Base-by-base conservation (phyloP, 2,888 invertebrate genomes). In the Eulithis testata region DNA sequence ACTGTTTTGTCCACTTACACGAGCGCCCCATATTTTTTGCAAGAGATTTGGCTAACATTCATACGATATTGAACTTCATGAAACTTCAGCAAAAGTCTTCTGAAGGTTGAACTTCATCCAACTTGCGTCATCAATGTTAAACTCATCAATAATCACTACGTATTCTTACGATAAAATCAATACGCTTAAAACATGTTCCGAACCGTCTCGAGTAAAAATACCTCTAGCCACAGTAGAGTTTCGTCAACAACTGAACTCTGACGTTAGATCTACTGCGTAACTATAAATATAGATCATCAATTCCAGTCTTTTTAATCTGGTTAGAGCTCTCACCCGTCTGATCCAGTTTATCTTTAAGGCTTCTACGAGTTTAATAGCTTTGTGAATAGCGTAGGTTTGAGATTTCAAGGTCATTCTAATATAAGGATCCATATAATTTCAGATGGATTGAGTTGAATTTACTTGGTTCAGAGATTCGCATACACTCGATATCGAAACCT, bases 171-270 rank as follows among this genome's bases (percentile, higher is more conserved):
- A 81, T 79, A 82, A 85, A 90, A 89, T 90, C 88, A 80, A 90
- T 90, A 87, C 76, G 76, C 82, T 78, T 77, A 74, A 72, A 80
- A 80, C 76, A 73, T 76, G 75, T 79, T 64, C 61, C 71, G 72
- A 73, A 57, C 77, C 78, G 79, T 76, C 75, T 37, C 79, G 75
- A 78, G 79, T 82, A 81, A 86, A 85, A 85, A 87, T 82, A 83
- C 77, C 87, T 82, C 88, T 84, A 78, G 78, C 82, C 85, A 76
- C 85, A 89, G 84, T 87, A 87, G 85, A 87, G 88, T 82, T 81
- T 82, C 84, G 83, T 82, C 79, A 79, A 85, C 89, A 84, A 91
- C 92, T 91, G 89, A 87, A 80, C 71, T 76, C 83, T 88, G 87
- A 89, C 90, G 90, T 87, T 76, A 73, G 72, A 78, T 82, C 81